Evolutionary conservation across 92 coral and sea anemone species (phyloP).

Genomic region (Galaxea fascicularis): DNA sequence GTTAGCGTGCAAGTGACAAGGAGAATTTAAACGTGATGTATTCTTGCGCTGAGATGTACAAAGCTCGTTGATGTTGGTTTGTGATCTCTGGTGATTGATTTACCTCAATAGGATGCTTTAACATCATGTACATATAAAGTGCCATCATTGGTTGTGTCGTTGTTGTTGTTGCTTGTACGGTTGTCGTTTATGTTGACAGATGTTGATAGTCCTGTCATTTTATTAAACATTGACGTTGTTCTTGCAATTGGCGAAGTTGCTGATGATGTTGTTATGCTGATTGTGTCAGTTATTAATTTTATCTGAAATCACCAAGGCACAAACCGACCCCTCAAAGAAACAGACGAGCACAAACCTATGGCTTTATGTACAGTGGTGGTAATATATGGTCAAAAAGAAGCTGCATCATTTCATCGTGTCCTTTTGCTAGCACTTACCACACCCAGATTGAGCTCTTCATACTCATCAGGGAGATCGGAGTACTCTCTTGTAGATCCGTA

Average conservation of each 20-base stretch:
- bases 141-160: not conserved
- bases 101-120: not conserved
- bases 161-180: not conserved
- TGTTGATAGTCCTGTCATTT: not conserved
- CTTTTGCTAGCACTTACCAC: conserved; percentile 66
- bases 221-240: not conserved
- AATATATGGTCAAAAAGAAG: too few species aligned
- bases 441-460: conserved; percentile 88
- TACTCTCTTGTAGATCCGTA: conserved; percentile 97
- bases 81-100: too few species aligned
- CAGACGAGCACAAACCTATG: not conserved
- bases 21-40: too few species aligned
- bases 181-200: not conserved
- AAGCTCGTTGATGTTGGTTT: too few species aligned
- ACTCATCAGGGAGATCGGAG: conserved; percentile 88
- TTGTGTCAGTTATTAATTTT: too few species aligned
- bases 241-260: not conserved
- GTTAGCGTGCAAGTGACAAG: too few species aligned
- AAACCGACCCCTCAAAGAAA: not conserved
- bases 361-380: not conserved
- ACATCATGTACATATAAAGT: not conserved
- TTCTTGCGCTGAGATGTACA: too few species aligned
- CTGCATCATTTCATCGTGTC: not conserved
- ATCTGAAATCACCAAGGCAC: too few species aligned
- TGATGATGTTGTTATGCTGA: too few species aligned